Conservation (phyloP, 2,797 vertebrate species). For the Loriculus beryllinus region DNA sequence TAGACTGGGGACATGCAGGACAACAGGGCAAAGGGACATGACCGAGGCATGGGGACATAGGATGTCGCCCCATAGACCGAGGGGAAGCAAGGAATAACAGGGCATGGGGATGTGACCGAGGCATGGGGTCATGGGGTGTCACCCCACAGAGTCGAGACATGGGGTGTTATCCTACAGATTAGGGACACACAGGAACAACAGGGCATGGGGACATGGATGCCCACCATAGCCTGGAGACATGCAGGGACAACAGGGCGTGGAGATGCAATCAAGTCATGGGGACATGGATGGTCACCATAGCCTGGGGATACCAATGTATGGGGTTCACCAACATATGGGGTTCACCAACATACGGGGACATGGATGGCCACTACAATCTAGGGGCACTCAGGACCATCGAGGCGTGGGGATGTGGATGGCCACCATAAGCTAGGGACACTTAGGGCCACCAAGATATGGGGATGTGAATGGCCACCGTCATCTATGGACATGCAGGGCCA, state of each 20-base stretch:
- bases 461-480: neutral
- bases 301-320: too few relatives aligned
- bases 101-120: neutral
- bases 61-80: accelerated
- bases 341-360: too few relatives aligned
- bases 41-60: neutral
- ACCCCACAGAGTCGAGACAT: neutral
- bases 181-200: too few relatives aligned
- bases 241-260: too few relatives aligned
- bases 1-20: accelerated
- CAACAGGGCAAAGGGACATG: neutral
- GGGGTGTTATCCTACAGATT: accelerated
- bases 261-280: too few relatives aligned
- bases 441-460: neutral
- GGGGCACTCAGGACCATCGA: too few relatives aligned
- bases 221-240: too few relatives aligned
- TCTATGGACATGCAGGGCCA: too few relatives aligned
- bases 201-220: neutral
- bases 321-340: too few relatives aligned
- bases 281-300: too few relatives aligned
- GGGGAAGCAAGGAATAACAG: too few relatives aligned
- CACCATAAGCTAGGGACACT: neutral
- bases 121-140: neutral
- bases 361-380: too few relatives aligned
- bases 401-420: neutral